phyloP scores from a whole-genome alignment of 2,113 vertebrate species.

The Grantiella picta region DNA sequence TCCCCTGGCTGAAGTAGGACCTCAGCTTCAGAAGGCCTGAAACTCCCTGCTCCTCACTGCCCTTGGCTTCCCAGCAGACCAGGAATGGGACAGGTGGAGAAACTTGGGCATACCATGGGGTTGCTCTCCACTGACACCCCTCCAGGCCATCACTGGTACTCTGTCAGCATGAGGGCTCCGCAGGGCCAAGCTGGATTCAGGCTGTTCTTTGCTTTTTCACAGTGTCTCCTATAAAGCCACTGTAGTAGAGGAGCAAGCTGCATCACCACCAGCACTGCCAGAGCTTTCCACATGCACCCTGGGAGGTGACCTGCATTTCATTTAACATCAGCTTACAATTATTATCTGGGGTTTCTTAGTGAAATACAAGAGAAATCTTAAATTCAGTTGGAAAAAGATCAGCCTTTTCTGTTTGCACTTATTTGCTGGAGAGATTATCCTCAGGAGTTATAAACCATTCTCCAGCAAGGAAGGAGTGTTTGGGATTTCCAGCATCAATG shows the following conservation, averaged over 20 bases:
- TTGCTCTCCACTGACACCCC: not conserved
- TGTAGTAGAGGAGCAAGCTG: not conserved
- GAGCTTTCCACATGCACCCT: not conserved
- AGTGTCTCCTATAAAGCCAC: not conserved
- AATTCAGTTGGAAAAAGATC: not conserved
- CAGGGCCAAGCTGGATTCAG: not conserved
- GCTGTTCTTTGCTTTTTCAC: not conserved
- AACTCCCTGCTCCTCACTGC: not conserved
- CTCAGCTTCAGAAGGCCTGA: not conserved
- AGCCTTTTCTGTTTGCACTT: not conserved
- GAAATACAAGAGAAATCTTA: not conserved
- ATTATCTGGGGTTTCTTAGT: not conserved
- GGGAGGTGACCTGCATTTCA: not conserved
- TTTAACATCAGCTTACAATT: not conserved
- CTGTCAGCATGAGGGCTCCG: not conserved
- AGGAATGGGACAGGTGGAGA: not conserved
- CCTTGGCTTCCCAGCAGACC: not conserved
- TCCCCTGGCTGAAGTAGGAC: not conserved
- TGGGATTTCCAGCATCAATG: slow-evolving; percentile 42
- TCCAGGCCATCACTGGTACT: no score
- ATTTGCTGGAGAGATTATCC: not conserved
- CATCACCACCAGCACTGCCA: not conserved
- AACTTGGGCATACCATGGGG: not conserved
- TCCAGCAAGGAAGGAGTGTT: slow-evolving; percentile 20
- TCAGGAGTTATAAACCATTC: not conserved